Conservation (phyloP, 1,140 invertebrate genomes). For the Pachypeltis micranthus region DNA sequence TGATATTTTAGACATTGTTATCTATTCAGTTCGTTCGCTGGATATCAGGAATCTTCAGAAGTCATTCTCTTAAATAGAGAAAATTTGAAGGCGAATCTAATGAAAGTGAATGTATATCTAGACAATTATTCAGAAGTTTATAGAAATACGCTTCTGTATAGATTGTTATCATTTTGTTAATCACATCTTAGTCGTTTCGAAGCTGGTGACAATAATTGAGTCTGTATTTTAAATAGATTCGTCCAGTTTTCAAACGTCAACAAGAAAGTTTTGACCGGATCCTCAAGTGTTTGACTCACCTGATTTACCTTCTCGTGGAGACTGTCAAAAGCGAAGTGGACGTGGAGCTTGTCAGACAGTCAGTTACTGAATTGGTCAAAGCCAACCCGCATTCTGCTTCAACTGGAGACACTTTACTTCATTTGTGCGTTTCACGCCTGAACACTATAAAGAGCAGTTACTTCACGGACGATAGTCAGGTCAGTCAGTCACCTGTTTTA, state of each 20-base stretch:
- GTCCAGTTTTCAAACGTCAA: conserved; percentile 62
- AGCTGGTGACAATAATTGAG: neutral
- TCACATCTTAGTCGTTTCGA: neutral
- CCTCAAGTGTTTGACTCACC: conserved; percentile 64
- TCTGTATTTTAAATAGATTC: conserved; percentile 37
- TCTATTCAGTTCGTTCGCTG: no score
- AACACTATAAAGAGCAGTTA: conserved; percentile 69
- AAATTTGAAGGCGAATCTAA: no score
- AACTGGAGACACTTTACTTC: conserved; percentile 64
- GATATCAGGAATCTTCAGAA: no score
- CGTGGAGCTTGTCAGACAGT: conserved; percentile 33
- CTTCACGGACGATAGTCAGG: conserved; percentile 57
- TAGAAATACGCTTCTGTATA: neutral
- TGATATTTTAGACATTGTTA: no score
- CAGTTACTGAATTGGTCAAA: conserved; percentile 42
- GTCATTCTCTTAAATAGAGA: no score
- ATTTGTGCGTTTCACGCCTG: conserved; percentile 62
- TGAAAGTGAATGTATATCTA: no score
- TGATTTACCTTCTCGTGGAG: conserved; percentile 61
- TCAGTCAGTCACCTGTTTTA: no score
- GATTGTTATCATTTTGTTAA: neutral
- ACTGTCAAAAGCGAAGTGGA: conserved; percentile 43
- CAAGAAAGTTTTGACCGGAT: conserved; percentile 71
- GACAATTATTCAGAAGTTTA: neutral
- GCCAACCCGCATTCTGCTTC: conserved; percentile 55